Conservation (phyloP, 2,888 invertebrate genomes). For the Scaptomyza parva region DNA sequence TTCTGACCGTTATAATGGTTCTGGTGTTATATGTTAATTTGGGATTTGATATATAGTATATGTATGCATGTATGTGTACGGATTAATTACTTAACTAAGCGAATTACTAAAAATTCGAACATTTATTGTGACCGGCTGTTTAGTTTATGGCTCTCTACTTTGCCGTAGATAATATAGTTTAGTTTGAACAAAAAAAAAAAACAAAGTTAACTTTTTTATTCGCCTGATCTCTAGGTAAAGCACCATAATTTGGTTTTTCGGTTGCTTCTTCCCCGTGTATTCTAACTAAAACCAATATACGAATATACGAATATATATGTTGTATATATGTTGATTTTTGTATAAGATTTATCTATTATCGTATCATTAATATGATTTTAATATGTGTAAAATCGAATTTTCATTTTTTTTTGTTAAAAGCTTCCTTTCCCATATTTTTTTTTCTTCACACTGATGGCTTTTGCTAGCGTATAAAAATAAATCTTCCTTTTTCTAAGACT, state of each 20-base stretch:
- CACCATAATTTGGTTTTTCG: conserved; percentile 48
- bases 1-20: background rate
- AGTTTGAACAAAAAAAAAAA: too few relatives aligned
- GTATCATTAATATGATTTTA: background rate
- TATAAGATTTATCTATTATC: conserved; percentile 7
- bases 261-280: conserved; percentile 5
- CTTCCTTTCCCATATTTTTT: conserved; percentile 28
- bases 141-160: conserved; percentile 6
- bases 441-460: conserved; percentile 40
- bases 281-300: conserved; percentile 37
- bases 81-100: conserved; percentile 8
- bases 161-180: background rate
- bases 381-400: conserved; percentile 41
- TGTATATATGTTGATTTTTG: background rate
- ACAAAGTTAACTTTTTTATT: conserved; percentile 17
- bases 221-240: conserved; percentile 38
- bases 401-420: conserved; percentile 28
- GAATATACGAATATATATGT: conserved; percentile 3
- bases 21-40: conserved; percentile 3
- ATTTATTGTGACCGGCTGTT: conserved; percentile 22
- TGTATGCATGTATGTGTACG: background rate
- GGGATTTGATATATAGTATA: conserved; percentile 27
- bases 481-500: conserved; percentile 45
- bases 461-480: conserved; percentile 56
- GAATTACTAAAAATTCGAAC: conserved; percentile 22